phyloP scores from a whole-genome alignment of 2,113 vertebrate species.

The Vidua chalybeata region DNA sequence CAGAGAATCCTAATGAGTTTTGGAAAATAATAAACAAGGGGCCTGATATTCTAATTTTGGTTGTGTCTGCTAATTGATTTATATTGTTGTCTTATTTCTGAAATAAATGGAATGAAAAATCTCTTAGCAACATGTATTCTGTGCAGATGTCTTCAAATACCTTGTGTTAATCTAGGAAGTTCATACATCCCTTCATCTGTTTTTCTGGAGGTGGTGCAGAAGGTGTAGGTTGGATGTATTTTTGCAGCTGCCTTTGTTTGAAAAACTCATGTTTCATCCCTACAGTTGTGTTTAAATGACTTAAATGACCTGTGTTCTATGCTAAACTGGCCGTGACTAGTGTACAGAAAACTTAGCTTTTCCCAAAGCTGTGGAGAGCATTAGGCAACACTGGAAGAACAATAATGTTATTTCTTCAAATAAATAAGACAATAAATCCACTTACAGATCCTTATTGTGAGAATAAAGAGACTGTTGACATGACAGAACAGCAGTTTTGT shows the following conservation, averaged over 20 bases:
- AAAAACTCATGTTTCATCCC: background rate
- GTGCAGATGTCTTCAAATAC: background rate
- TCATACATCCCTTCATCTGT: background rate
- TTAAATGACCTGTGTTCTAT: background rate
- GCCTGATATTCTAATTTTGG: background rate
- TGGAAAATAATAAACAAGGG: background rate
- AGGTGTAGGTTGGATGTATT: background rate
- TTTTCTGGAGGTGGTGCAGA: background rate
- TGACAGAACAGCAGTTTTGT: background rate
- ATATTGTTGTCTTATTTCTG: background rate
- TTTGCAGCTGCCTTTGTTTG: background rate
- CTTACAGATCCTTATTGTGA: rapidly evolving
- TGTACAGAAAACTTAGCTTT: background rate
- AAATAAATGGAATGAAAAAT: conserved; percentile 11
- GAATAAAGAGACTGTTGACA: background rate
- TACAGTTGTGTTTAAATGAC: background rate
- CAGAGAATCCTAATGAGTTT: background rate
- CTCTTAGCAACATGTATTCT: background rate
- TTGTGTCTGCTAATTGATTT: background rate
- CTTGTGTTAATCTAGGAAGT: background rate
- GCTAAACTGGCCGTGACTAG: background rate
- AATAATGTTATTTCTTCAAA: background rate
- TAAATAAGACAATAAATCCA: background rate
- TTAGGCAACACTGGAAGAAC: background rate
- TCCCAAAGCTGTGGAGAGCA: background rate